Evolutionary conservation across 2,113 vertebrate species (phyloP).

Genomic region (Sigmodon hispidus): DNA sequence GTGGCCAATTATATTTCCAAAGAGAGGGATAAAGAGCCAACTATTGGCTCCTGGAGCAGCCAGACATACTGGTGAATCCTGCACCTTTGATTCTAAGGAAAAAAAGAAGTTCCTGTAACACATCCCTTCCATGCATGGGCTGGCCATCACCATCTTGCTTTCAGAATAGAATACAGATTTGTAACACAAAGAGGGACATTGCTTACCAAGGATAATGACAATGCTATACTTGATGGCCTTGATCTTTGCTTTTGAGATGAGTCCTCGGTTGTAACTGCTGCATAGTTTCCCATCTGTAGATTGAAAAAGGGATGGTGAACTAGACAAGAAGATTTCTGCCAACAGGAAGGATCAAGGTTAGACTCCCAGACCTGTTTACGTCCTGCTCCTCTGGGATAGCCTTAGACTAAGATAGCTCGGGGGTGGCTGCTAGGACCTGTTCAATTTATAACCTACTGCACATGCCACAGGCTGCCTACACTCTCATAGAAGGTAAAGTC

Average conservation of each 20-base stretch:
- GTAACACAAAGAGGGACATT: no score
- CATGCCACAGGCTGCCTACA: neutral
- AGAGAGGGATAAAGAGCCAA: neutral
- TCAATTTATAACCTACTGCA: neutral
- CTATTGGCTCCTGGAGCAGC: neutral
- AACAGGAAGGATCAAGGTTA: neutral
- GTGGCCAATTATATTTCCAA: neutral
- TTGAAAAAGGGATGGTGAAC: neutral
- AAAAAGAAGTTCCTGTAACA: neutral
- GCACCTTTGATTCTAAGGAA: neutral
- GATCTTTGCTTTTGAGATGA: constrained; percentile 87
- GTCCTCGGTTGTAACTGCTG: constrained; percentile 79
- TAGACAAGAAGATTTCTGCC: neutral
- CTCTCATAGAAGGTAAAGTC: neutral
- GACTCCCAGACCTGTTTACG: neutral
- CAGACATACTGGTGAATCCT: neutral
- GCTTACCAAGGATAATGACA: constrained; percentile 86
- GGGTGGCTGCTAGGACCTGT: neutral
- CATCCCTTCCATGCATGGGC: neutral
- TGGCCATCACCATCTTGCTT: neutral
- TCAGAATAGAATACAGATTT: neutral
- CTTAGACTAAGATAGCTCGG: neutral
- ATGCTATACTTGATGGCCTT: constrained; percentile 89
- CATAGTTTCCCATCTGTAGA: constrained; percentile 83
- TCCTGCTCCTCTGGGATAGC: neutral